phyloP scores from a whole-genome alignment of 64 coral and sea anemone species.

The Porites australiensis region DNA sequence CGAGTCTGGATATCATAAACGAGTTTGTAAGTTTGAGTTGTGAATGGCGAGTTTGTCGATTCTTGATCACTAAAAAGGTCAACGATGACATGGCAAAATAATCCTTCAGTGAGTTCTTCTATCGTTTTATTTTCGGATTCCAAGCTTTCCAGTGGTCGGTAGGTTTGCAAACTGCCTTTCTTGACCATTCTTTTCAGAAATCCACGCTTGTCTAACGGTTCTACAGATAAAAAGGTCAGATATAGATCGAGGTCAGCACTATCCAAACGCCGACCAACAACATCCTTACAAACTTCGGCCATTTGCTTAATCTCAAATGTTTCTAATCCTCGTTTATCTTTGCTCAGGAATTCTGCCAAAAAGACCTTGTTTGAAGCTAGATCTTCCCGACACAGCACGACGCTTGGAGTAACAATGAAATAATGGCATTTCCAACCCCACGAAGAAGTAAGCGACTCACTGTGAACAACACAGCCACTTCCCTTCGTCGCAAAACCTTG shows the following conservation, averaged over 20 bases:
- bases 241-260: slow-evolving; percentile 2
- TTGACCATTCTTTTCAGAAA: slow-evolving; percentile 96
- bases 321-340: slow-evolving; percentile 85
- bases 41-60: slow-evolving; percentile 15
- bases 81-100: slow-evolving; percentile 62
- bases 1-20: neutral
- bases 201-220: slow-evolving; percentile 85
- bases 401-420: slow-evolving; percentile 76
- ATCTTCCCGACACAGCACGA: slow-evolving; percentile 68
- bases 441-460: slow-evolving; percentile 59
- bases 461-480: slow-evolving; percentile 75
- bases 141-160: slow-evolving; percentile 74
- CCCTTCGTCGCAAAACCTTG: slow-evolving; percentile 81
- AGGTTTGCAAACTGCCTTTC: slow-evolving; percentile 86
- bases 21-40: slow-evolving; percentile 63
- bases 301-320: slow-evolving; percentile 80
- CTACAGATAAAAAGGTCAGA: slow-evolving; percentile 76
- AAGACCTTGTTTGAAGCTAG: slow-evolving; percentile 75
- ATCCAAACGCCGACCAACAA: slow-evolving; percentile 49
- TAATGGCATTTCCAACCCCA: slow-evolving; percentile 86
- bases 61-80: slow-evolving; percentile 38
- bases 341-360: slow-evolving; percentile 77
- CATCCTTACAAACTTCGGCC: slow-evolving; percentile 69
- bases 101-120: slow-evolving; percentile 27
- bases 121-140: neutral